phyloP scores from a whole-genome alignment of 1,140 invertebrate species.

The Trichogramma pretiosum region DNA sequence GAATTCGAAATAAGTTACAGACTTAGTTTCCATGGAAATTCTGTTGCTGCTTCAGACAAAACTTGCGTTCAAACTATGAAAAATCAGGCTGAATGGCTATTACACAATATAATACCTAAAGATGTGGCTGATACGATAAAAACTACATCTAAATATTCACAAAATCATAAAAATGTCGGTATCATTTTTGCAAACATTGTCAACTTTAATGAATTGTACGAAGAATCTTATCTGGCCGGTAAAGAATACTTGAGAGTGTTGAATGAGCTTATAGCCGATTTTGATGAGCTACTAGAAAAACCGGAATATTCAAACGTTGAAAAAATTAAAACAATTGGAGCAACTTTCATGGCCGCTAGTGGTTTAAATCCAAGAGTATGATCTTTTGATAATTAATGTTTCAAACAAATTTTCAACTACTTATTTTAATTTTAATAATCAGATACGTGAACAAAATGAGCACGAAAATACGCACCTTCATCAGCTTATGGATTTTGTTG shows the following conservation, averaged over 20 bases:
- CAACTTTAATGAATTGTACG: slow-evolving; percentile 94
- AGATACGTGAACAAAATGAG: slow-evolving; percentile 47
- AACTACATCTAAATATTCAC: slow-evolving; percentile 88
- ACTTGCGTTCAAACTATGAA: slow-evolving; percentile 77
- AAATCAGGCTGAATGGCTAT: slow-evolving; percentile 90
- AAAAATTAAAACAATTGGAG: slow-evolving; percentile 97
- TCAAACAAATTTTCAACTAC: no score
- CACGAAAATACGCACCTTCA: slow-evolving; percentile 71
- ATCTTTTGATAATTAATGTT: not conserved
- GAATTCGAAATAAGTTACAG: slow-evolving; percentile 93
- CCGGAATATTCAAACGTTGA: slow-evolving; percentile 81
- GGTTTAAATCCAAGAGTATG: slow-evolving; percentile 73
- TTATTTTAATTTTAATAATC: slow-evolving; percentile 16
- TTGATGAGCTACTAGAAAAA: slow-evolving; percentile 81
- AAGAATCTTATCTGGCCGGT: slow-evolving; percentile 87
- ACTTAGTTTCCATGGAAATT: slow-evolving; percentile 85
- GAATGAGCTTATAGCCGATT: slow-evolving; percentile 91
- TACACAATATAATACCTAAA: slow-evolving; percentile 92
- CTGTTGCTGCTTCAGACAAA: slow-evolving; percentile 79
- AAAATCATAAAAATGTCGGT: slow-evolving; percentile 86
- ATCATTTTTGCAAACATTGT: slow-evolving; percentile 93
- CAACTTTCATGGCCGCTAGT: slow-evolving; percentile 95
- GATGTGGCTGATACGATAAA: slow-evolving; percentile 90
- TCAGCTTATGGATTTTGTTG: slow-evolving; percentile 79
- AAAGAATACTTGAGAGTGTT: slow-evolving; percentile 88